These are phyloP conservation scores for human DNA, from an alignment of 2,113 vertebrate species.

Conservation along the genomic window DNA sequence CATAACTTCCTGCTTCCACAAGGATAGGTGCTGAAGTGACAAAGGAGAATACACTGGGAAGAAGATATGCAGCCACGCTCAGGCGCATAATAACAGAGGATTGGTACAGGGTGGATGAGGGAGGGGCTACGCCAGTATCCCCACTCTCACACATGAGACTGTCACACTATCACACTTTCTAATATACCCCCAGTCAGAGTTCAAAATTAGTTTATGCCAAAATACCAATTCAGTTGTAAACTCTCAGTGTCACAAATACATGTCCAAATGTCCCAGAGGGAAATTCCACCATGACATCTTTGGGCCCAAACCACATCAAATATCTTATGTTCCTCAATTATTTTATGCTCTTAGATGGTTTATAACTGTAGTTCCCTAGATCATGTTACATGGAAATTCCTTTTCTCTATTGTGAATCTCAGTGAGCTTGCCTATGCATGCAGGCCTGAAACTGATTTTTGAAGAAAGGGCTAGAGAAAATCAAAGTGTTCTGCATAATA, in stretches of 20 bases:
- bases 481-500: not conserved
- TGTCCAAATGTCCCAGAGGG: not conserved
- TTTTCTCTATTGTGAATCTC: not conserved
- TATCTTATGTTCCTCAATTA: not conserved
- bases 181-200: not conserved
- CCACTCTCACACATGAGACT: not conserved
- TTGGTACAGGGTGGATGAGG: fast-evolving
- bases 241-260: not conserved
- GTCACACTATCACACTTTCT: not conserved
- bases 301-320: not conserved
- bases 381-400: too few species aligned
- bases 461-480: not conserved
- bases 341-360: not conserved
- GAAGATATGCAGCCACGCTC: not conserved
- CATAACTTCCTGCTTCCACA: not conserved
- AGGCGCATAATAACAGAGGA: not conserved
- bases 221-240: not conserved
- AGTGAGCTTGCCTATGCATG: not conserved
- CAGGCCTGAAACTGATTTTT: not conserved
- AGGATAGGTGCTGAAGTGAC: not conserved
- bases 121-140: not conserved
- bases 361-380: not conserved
- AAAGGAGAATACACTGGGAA: not conserved
- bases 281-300: not conserved
- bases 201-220: not conserved